Evolutionary conservation across 1,140 invertebrate genomes (phyloP), one percentile per base, ranked within the genome.

Genomic region (Laupala kohalensis): DNA sequence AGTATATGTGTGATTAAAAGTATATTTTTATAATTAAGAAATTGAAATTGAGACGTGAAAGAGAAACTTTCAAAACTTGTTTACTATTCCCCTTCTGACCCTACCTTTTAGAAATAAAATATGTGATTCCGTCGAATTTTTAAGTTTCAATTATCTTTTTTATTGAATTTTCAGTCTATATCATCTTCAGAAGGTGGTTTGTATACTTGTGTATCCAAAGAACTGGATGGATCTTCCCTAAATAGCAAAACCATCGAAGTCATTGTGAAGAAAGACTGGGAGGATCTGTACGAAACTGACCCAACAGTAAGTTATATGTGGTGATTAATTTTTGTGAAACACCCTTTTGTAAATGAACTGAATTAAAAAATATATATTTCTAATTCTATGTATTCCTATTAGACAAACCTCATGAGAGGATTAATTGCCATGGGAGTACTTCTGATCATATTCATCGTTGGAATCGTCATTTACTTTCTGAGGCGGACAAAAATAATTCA

Each of bases 161-260:
- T 69, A 24, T 71, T 72, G 73, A 72, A 67, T 75, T 72, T 81
- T 53, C 75, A 89, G 87, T 81, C 81, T 74, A 85, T 88, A 9
- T 84, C 85, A 26, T 81, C 85, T 26, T 77, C 79, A 71, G 87
- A 89, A 78, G 81, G 84, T 71, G 87, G 87, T 3, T 82, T 84
- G 73, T 89, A 89, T 75, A 85, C 84, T 75, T 89, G 87, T 74
- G 74, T 88, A 62, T 87, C 87, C n/a, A 85, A 82, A 76, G 84
- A 85, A 67, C 75, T 89, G 70, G 76, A 80, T 64, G 77, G 81
- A 67, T 80, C 81, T 71, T 79, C 81, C 53, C 80, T 86, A 25
- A 83, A 83, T 74, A 80, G 85, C 27, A 81, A 84, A 53, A 78
- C 83, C 29, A 82, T 89, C 24, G 83, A 88, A 77, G 82, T 89